Base-by-base conservation (phyloP, 2,113 vertebrate genomes). In the pig (Sus scrofa) region DNA sequence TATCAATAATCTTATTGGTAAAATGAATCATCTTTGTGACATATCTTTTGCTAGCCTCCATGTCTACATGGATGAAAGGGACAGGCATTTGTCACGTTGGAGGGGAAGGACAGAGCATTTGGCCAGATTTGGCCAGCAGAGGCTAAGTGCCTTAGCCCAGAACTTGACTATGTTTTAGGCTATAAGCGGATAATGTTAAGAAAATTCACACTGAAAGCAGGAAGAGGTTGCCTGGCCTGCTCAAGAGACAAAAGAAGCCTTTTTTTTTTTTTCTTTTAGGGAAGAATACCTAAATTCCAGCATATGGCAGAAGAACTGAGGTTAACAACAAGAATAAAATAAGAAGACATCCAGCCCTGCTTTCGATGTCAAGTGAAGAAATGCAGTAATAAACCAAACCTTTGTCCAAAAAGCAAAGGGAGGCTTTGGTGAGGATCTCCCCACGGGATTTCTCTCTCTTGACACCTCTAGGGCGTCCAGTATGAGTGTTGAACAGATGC, bases 11-110 rank as follows among this genome's bases (percentile, higher is more conserved):
- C 6, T 81, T 50, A 54, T 30, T 67, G 58, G 37, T 50, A 44
- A 94, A 97, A 54, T 22, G 26, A 91, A 63, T 85, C 18, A 78
- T 39, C 82, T 58, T 58, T 14, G 50, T n/a, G 37, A 84, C 78
- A 52, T 82, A 71, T 52, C 24, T 91, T 92, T 87, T 65, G 68
- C 78, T 78, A 82, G 39, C 15, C 44, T 79, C 16, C 15, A 30
- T 16, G 27, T 6, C 44, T 54, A 86, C 70, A 54, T 18, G 19
- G 1, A 89, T 92, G 92, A 58, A 96, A 96, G 34, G 37, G 60
- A 91, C 32, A 91, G 22, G 11, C 70, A 58, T 96, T 22, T 88
- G 73, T 97, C 97, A 97, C 73, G 93, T 86, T 83, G 68, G 75
- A 97, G 85, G 92, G 87, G 82, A 95, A 95, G 44, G 9, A 81